A percentile compares a stretch with the other conserved stretches of the same genome.
These are phyloP conservation scores for Nyctereutes procyonoides DNA, from an alignment of 2,113 vertebrate genomes.

Conservation along the genomic window DNA sequence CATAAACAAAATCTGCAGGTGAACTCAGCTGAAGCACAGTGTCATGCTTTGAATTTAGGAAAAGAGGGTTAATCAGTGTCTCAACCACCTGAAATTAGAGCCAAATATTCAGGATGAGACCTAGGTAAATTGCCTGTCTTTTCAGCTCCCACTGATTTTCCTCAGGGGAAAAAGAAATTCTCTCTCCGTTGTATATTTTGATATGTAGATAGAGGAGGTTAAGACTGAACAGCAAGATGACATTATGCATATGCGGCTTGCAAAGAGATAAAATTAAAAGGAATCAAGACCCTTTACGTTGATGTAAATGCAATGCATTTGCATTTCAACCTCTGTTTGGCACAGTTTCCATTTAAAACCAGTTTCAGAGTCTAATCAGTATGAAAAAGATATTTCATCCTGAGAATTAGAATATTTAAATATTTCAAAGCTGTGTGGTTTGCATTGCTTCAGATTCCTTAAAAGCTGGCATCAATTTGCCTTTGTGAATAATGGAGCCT, in stretches of 20 bases:
- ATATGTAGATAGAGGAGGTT: neutral
- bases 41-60: constrained; percentile 31
- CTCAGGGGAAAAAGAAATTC: neutral
- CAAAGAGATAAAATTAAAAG: constrained; percentile 38
- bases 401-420: constrained; percentile 47
- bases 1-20: neutral
- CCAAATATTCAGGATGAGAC: neutral
- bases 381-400: constrained; percentile 35
- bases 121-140: neutral
- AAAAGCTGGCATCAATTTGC: constrained; percentile 9
- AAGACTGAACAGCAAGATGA: neutral
- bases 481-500: constrained; percentile 28
- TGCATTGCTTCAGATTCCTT: constrained; percentile 38
- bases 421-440: constrained; percentile 31
- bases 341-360: constrained; percentile 10
- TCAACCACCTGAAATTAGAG: constrained; percentile 54
- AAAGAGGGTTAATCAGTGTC: neutral
- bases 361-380: neutral
- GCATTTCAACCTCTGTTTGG: neutral
- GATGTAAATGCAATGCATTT: neutral
- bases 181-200: neutral
- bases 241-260: neutral
- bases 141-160: constrained; percentile 15
- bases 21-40: constrained; percentile 28
- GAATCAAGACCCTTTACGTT: neutral